Conservation (phyloP, 2,113 vertebrate genomes). For the Paramormyrops kingsleyae region DNA sequence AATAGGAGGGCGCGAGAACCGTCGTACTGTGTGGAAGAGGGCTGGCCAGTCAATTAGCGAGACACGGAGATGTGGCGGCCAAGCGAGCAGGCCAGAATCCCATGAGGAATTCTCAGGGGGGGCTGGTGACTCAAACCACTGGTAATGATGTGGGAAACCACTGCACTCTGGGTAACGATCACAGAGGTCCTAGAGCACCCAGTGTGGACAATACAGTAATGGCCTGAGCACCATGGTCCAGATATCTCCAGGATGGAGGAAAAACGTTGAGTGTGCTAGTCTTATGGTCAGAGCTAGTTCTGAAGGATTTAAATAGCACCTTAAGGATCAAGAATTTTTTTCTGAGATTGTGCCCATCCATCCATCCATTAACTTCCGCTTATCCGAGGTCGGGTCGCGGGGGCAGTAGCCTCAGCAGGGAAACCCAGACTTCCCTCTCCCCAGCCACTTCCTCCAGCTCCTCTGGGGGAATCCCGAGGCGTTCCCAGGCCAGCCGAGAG, state of each 20-base stretch:
- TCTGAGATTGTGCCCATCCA: background rate
- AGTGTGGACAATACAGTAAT: background rate
- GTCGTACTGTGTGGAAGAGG: constrained; percentile 22
- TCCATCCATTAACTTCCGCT: too few relatives aligned
- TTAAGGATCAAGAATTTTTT: background rate
- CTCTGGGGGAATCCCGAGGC: too few relatives aligned
- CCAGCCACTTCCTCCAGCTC: too few relatives aligned
- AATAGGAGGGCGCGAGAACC: constrained; percentile 19
- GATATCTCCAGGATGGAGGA: background rate
- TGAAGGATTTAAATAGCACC: background rate
- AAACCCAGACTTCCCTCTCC: too few relatives aligned
- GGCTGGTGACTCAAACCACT: constrained; percentile 21
- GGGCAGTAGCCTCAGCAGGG: too few relatives aligned
- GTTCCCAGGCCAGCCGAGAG: too few relatives aligned
- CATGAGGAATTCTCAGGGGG: constrained; percentile 12
- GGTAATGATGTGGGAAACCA: constrained; percentile 17
- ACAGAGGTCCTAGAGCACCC: background rate
- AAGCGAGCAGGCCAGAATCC: constrained; percentile 14
- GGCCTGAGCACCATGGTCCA: background rate
- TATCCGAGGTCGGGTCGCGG: too few relatives aligned
- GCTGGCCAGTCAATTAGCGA: constrained; percentile 47
- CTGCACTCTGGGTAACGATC: background rate
- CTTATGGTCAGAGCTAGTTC: background rate
- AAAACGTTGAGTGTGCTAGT: background rate
- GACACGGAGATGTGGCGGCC: constrained; percentile 35